Base-by-base conservation (phyloP, 64 coral and sea anemone species). In the Pocillopora verrucosa region DNA sequence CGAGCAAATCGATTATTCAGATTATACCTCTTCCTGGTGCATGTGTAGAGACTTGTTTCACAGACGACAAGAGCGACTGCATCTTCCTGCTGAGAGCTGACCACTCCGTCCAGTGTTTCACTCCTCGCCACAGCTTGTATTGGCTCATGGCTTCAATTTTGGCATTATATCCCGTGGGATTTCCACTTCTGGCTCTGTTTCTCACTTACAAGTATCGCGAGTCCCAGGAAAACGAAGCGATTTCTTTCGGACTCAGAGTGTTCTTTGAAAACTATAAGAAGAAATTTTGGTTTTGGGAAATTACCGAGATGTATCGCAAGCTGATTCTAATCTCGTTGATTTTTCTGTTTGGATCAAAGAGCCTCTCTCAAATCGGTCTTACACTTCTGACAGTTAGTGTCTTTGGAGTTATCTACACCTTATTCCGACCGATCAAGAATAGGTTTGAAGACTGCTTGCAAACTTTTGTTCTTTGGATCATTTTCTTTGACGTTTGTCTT, bases 161-260 rank as follows among this genome's bases (percentile, higher is more conserved):
- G 73, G 72, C 91, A 24, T 10, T 84, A 5, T 95, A 95, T 35
- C 94, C 94, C 4, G 82, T 95, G 37, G 94, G 84, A 60, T 95
- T 95, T 77, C 94, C 94, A 45, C 2, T 45, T 45, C 41, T 45
- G 41, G 41, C 41, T 45, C 6, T 45, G 41, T 2, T 45, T 45
- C 61, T 62, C 61, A 2, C 16, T 62, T 11, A 4, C 61, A 62
- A 2, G 11, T 62, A 15, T 17, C 61, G 61, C 11, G 10, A 17
- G 12, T 62, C 61, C 16, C 1, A 17, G 12, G 11, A 12, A 15
- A 1, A 17, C 61, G 61, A 62, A 11, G 11, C 11, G 1, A 62
- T 62, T 15, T 62, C 61, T 15, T 62, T 62, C 11, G 10, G 61
- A 17, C 16, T 62, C 12, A 62, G 10, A 62, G 61, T 62, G 61